Evolutionary conservation across 2,113 vertebrate species (phyloP).

Genomic region (Polypterus senegalus): DNA sequence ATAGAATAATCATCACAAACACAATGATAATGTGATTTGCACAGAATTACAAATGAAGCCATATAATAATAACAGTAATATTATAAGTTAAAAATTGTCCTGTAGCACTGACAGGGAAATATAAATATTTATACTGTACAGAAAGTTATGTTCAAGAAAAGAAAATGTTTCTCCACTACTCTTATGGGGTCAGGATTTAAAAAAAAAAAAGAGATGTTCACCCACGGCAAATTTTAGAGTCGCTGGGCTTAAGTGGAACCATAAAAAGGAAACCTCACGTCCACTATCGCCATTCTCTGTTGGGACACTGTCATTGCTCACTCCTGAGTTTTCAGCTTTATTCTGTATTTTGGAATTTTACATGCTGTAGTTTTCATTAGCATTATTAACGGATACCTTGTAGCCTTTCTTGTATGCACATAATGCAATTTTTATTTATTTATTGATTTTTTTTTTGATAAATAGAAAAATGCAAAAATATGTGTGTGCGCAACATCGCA

Average conservation of each 20-base stretch:
- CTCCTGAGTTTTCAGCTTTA: conserved; percentile 28
- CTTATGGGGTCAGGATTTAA: too few species aligned
- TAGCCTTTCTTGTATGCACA: conserved; percentile 69
- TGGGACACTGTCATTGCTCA: conserved; percentile 47
- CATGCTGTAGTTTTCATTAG: conserved; percentile 62
- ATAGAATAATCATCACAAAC: conserved; percentile 23
- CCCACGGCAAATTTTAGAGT: too few species aligned
- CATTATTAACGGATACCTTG: conserved; percentile 61
- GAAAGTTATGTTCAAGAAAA: too few species aligned
- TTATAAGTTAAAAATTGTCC: too few species aligned
- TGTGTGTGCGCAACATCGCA: conserved; percentile 51
- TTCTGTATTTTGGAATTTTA: conserved; percentile 49
- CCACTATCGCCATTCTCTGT: conserved; percentile 40
- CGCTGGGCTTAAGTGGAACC: too few species aligned
- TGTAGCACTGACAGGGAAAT: too few species aligned
- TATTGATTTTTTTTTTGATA: conserved; percentile 40
- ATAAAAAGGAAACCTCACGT: too few species aligned
- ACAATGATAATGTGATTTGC: conserved; percentile 40
- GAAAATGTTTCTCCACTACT: too few species aligned
- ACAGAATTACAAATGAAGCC: conserved; percentile 51
- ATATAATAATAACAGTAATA: too few species aligned
- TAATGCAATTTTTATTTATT: conserved; percentile 54
- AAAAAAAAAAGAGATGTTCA: too few species aligned
- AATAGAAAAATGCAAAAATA: conserved; percentile 57
- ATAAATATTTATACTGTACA: too few species aligned